Conservation (phyloP, 2,888 invertebrate species). For the Napeogenes inachia region DNA sequence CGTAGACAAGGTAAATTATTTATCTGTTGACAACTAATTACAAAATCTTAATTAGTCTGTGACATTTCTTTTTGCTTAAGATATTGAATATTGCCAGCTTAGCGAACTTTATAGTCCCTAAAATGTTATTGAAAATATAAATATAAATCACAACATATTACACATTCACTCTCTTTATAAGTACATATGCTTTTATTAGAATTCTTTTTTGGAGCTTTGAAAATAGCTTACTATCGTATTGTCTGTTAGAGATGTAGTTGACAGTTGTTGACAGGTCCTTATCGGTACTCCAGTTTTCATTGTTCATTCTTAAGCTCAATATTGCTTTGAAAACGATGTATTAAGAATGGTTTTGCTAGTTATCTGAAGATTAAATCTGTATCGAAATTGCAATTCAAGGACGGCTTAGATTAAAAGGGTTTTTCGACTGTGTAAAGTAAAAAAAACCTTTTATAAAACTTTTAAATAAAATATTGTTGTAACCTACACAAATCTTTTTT, state of each 20-base stretch:
- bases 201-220: slow-evolving; percentile 5
- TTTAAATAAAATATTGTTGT: too few species aligned
- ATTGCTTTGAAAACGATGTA: slow-evolving; percentile 15
- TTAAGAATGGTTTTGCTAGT: slow-evolving; percentile 8
- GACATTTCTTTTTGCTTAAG: too few species aligned
- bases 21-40: too few species aligned
- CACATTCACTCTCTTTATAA: not conserved
- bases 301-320: slow-evolving; percentile 17
- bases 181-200: slow-evolving; percentile 5
- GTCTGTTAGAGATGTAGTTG: slow-evolving; percentile 8
- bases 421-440: not conserved
- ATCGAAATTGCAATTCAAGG: not conserved
- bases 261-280: slow-evolving; percentile 20
- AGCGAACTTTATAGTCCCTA: too few species aligned
- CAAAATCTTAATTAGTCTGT: too few species aligned
- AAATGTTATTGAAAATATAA: too few species aligned
- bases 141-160: not conserved
- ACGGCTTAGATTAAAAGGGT: not conserved
- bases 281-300: slow-evolving; percentile 19
- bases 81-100: too few species aligned
- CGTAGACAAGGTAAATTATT: too few species aligned
- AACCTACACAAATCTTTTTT: too few species aligned
- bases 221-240: slow-evolving; percentile 14
- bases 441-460: too few species aligned
- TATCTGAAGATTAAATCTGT: slow-evolving; percentile 13